Evolutionary conservation across 2,113 vertebrate species (phyloP).

Genomic region (Nestor notabilis): DNA sequence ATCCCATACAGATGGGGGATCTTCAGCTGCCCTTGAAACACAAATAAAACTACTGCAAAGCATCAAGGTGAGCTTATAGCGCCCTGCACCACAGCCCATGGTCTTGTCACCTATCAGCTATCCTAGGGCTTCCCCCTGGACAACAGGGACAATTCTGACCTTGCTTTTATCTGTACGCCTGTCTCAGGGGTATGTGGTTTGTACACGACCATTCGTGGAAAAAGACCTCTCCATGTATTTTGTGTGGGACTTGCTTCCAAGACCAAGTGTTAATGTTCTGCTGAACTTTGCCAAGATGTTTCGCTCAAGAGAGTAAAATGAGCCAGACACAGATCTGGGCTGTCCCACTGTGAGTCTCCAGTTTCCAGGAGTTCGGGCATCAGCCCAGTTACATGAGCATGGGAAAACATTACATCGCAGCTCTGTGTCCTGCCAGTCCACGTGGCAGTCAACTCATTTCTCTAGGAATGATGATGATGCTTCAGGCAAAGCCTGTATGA

Average conservation of each 20-base stretch:
- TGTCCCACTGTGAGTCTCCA: background rate
- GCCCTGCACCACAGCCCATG: background rate
- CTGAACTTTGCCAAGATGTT: background rate
- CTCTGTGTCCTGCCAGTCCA: background rate
- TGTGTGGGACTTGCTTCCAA: background rate
- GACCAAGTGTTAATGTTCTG: background rate
- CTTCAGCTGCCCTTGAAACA: background rate
- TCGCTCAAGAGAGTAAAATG: background rate
- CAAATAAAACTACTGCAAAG: background rate
- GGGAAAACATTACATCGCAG: background rate
- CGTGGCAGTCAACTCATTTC: background rate
- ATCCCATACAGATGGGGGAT: background rate
- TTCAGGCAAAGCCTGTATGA: constrained; percentile 13
- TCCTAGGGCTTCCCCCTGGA: background rate
- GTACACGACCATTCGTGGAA: background rate
- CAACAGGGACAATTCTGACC: background rate
- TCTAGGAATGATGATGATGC: background rate
- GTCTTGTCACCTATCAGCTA: background rate
- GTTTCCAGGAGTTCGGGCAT: background rate
- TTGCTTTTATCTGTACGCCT: background rate
- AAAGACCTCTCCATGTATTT: background rate
- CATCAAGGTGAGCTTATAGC: background rate
- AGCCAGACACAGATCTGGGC: background rate
- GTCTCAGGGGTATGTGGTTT: background rate
- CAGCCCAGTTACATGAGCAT: background rate